Base-by-base conservation (phyloP, 2,888 invertebrate species). In the Stenchaetothrips biformis region DNA sequence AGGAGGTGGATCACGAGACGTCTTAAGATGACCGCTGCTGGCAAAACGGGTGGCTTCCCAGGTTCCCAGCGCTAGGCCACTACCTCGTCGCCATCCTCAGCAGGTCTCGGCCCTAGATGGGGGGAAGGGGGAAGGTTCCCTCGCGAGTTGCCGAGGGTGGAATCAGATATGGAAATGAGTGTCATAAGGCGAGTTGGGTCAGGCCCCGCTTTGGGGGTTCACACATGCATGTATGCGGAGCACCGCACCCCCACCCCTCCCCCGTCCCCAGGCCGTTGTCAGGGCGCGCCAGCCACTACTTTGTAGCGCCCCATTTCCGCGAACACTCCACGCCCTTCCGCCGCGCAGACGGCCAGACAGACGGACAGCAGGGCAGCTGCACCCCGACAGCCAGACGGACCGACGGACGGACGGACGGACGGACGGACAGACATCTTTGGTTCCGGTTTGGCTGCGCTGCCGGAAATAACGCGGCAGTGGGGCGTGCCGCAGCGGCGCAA, bases 291-390 rank as follows among this genome's bases (percentile, higher is more conserved):
- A 25, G 4, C 11, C 25, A 25, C 67, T 74, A 74, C 67, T 74
- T 74, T 74, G 67, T 74, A 74, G 67, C 67, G 67, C 67, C 67
- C 25, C 67, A 74, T 74, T 74, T 74, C 67, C 67, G 21, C 25
- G 25, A 74, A 74, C 67, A 74, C 53, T 53, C 53, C 53, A 18
- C 53, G 18, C 53, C 13, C 53, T 53, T 53, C 53, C 53, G 53
- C 11, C 9, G 16, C 53, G 53, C 7, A 25, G 7, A 25, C 59
- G 18, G 59, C 1, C 37, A 37, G 37, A 37, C 37, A 4, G 53
- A 18, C 16, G 53, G 59, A 59, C 18, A 18, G 59, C 13, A 2
- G 13, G 59, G 59, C 6, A 13, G 13, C 59, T 59, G 37, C 37
- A 37, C 37, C 37, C 37, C 37, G 37, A 37, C 53, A 53, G 53